Conservation (phyloP, 2,797 vertebrate genomes). For the Potorous gilbertii region DNA sequence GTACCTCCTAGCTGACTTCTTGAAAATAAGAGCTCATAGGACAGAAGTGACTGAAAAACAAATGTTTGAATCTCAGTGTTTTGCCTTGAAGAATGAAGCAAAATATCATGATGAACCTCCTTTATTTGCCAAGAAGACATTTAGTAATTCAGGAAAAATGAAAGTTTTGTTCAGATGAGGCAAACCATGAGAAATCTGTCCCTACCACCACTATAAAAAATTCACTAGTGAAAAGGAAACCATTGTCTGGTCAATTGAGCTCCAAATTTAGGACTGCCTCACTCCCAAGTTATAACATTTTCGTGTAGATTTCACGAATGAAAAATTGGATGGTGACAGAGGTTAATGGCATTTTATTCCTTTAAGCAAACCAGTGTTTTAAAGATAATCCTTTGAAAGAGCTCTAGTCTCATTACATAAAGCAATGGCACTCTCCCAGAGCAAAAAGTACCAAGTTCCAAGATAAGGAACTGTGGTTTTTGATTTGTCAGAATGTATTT, state of each 20-base stretch:
- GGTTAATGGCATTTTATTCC: background rate
- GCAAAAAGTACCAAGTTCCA: constrained; percentile 28
- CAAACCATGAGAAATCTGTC: background rate
- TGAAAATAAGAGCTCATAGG: background rate
- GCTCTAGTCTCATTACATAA: constrained; percentile 27
- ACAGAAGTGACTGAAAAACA: background rate
- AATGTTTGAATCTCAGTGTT: background rate
- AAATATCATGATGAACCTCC: background rate
- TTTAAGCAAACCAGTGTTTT: constrained; percentile 2
- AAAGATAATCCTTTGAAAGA: constrained; percentile 20
- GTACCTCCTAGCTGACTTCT: background rate
- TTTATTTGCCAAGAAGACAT: background rate
- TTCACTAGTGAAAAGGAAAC: background rate
- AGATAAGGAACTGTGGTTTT: constrained; percentile 54
- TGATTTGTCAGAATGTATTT: constrained; percentile 72
- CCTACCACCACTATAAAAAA: background rate
- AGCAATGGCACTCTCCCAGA: constrained; percentile 13
- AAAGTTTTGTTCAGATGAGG: background rate
- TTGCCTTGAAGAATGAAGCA: background rate
- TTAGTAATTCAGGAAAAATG: background rate
- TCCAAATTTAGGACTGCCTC: background rate
- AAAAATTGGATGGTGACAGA: constrained; percentile 21
- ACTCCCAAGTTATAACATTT: background rate
- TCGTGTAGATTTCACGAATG: background rate
- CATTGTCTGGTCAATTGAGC: background rate